These are phyloP conservation scores for Aspiorhynchus laticeps DNA, from an alignment of 2,113 vertebrate genomes.

Conservation along the genomic window DNA sequence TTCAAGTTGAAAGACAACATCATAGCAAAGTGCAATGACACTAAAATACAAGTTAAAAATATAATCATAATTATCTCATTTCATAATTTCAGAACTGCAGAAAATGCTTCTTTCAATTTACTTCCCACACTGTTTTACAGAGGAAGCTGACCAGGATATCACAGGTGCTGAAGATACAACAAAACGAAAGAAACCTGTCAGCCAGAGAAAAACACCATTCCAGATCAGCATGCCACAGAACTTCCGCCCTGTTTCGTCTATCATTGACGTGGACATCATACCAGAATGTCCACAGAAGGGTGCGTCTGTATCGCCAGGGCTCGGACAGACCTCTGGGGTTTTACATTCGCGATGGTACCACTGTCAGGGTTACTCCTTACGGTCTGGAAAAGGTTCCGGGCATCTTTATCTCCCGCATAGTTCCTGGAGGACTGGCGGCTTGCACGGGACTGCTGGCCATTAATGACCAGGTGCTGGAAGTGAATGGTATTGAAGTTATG, in stretches of 20 bases:
- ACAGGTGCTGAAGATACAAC: not conserved
- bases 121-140: slow-evolving; percentile 43
- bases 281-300: slow-evolving; percentile 83
- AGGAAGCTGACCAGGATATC: slow-evolving; percentile 48
- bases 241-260: slow-evolving; percentile 86
- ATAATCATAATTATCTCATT: not conserved
- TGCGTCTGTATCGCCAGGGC: slow-evolving; percentile 81
- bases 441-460: slow-evolving; percentile 86
- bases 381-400: slow-evolving; percentile 84
- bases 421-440: slow-evolving; percentile 83
- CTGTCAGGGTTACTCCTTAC: slow-evolving; percentile 80
- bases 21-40: not conserved
- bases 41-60: not conserved
- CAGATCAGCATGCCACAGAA: slow-evolving; percentile 65
- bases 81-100: not conserved
- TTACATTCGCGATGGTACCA: slow-evolving; percentile 85
- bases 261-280: slow-evolving; percentile 86
- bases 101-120: not conserved
- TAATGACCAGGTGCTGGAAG: slow-evolving; percentile 87
- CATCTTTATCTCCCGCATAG: slow-evolving; percentile 88
- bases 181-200: slow-evolving; percentile 45
- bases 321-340: slow-evolving; percentile 85
- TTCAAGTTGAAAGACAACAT: not conserved
- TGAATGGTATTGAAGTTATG: slow-evolving; percentile 86
- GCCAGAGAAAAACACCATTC: slow-evolving; percentile 16